Conservation (phyloP, 2,888 invertebrate species). For the Euzetes globulus region DNA sequence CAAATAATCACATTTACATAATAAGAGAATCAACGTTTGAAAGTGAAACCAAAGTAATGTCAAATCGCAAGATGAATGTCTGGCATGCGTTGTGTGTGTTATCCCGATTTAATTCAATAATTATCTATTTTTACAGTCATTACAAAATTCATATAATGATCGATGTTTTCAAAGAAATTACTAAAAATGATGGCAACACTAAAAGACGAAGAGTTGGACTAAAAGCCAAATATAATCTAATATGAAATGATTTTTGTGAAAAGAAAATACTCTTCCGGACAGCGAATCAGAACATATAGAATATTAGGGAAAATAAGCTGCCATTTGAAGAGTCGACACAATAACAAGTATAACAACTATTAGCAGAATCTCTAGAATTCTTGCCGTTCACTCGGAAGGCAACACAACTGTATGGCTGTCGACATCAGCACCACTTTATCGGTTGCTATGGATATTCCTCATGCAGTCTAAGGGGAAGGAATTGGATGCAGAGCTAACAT, state of each 20-base stretch:
- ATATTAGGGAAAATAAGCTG: not conserved
- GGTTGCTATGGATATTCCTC: conserved; percentile 3
- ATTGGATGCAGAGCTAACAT: not conserved
- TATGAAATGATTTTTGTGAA: no score
- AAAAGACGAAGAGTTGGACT: no score
- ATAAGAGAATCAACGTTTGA: no score
- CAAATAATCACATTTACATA: no score
- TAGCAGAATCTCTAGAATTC: conserved; percentile 17
- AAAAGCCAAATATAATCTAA: no score
- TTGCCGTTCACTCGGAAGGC: conserved; percentile 8
- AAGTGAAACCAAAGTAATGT: no score
- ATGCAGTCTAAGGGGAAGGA: not conserved
- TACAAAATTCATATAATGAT: not conserved
- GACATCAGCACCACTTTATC: not conserved
- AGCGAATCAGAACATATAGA: not conserved
- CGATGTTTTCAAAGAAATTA: not conserved
- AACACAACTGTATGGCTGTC: not conserved
- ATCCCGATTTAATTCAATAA: not conserved
- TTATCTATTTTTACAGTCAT: not conserved
- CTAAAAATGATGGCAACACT: not conserved
- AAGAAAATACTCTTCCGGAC: not conserved
- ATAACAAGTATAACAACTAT: conserved; percentile 9
- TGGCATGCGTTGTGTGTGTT: not conserved
- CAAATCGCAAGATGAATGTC: not conserved
- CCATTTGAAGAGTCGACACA: not conserved